Conservation (phyloP, 2,113 vertebrate species). For the Pipra filicauda region DNA sequence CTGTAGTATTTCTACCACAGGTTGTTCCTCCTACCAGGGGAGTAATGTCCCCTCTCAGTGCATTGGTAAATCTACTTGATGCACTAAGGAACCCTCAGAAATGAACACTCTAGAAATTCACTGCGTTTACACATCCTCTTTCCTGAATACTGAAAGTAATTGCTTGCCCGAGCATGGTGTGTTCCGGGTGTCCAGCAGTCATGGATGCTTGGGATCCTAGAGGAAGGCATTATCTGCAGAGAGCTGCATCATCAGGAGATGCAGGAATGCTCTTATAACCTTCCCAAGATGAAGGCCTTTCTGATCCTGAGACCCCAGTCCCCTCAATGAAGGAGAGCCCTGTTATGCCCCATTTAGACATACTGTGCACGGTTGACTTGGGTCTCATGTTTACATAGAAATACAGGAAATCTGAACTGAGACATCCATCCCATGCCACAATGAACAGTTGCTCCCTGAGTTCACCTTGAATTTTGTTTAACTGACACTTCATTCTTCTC, state of each 20-base stretch:
- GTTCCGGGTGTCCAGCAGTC: not conserved
- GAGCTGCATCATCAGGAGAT: not conserved
- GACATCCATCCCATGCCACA: not conserved
- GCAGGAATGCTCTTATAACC: not conserved
- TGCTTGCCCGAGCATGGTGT: not conserved
- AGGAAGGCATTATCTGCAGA: not conserved
- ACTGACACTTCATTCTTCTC: not conserved
- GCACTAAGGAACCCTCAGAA: not conserved
- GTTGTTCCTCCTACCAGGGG: not conserved
- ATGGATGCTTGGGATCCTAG: not conserved
- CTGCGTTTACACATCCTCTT: not conserved
- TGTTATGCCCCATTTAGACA: not conserved
- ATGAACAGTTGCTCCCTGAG: not conserved
- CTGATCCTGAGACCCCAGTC: not conserved
- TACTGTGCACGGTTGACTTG: not conserved
- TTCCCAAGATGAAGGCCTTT: not conserved
- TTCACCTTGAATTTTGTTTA: not conserved
- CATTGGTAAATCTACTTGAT: not conserved
- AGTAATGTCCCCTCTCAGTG: not conserved
- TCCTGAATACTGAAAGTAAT: not conserved
- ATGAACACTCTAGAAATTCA: not conserved
- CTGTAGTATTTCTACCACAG: not conserved
- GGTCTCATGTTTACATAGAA: not conserved
- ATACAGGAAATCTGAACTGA: not conserved
- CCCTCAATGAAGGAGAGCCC: not conserved